Percentiles rank a stretch among this genome's conserved stretches.
Conservation (phyloP, 64 coral and sea anemone species). For the Stylophora pistillata region DNA sequence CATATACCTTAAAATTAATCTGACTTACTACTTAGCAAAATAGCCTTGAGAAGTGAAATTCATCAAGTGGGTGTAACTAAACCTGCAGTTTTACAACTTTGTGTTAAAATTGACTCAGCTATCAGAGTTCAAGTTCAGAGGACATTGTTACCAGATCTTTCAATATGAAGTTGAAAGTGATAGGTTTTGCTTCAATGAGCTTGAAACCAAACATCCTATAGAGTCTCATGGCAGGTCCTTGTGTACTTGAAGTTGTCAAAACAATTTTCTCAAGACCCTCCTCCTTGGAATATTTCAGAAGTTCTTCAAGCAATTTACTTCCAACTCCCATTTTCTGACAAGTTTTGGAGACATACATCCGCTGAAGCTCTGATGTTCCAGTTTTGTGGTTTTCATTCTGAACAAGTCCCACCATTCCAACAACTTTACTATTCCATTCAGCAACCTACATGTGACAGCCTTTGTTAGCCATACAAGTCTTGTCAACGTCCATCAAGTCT, state of each 20-base stretch:
- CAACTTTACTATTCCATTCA: conserved; percentile 39
- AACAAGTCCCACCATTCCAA: conserved; percentile 66
- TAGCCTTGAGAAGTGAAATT: too few relatives aligned
- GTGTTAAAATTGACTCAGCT: too few relatives aligned
- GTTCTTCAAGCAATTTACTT: conserved; percentile 40
- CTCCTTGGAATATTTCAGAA: conserved; percentile 39
- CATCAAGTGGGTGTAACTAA: too few relatives aligned
- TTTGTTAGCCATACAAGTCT: conserved; percentile 12
- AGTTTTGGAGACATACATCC: conserved; percentile 60
- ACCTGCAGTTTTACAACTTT: too few relatives aligned
- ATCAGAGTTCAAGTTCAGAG: conserved; percentile 34
- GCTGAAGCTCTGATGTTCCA: conserved; percentile 55
- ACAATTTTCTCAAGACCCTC: conserved; percentile 60
- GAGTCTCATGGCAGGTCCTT: conserved; percentile 45
- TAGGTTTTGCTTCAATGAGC: background rate
- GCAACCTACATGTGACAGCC: conserved; percentile 73
- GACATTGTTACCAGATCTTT: conserved; percentile 12
- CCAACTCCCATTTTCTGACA: conserved; percentile 62
- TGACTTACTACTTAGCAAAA: too few relatives aligned
- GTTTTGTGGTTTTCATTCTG: conserved; percentile 33
- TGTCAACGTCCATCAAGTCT: conserved; percentile 61
- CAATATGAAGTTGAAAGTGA: conserved; percentile 24
- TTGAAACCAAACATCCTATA: conserved; percentile 60
- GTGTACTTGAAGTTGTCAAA: conserved; percentile 51
- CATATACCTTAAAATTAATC: too few relatives aligned